Evolutionary conservation across 2,888 invertebrate species (phyloP).

Genomic region (Zygothrica quintamaculata): DNA sequence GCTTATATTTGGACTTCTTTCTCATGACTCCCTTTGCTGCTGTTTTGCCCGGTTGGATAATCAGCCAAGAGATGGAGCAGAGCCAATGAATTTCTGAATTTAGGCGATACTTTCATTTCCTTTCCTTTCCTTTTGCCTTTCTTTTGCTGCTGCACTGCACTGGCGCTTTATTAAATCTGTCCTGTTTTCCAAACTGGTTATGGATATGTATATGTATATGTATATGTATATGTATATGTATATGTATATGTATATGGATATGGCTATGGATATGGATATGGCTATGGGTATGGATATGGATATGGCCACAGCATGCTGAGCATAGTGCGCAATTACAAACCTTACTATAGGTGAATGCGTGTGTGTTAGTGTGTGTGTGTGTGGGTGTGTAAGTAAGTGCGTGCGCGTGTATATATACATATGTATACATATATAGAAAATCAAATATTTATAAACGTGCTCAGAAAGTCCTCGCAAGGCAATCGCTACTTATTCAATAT

Average conservation of each 20-base stretch:
- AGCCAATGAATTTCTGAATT: conserved; percentile 75
- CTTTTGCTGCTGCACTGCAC: too few relatives aligned
- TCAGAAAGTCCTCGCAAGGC: conserved; percentile 54
- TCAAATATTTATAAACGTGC: conserved; percentile 76
- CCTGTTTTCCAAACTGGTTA: conserved; percentile 17
- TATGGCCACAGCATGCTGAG: conserved; percentile 13
- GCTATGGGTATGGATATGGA: conserved; percentile 14
- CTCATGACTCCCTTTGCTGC: conserved; percentile 1
- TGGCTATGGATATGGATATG: conserved; percentile 12
- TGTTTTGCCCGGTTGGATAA: conserved; percentile 40
- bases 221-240: conserved; percentile 10
- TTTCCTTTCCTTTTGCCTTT: too few relatives aligned
- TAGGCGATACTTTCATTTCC: conserved; percentile 63
- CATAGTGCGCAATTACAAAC: conserved; percentile 65
- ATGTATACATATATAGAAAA: conserved; percentile 31
- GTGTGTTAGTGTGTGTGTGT: conserved; percentile 6
- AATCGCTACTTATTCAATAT: conserved; percentile 78
- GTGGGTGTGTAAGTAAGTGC: conserved; percentile 10
- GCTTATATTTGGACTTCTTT: conserved; percentile 3
- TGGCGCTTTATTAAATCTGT: conserved; percentile 63
- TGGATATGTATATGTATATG: conserved; percentile 25
- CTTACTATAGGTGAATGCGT: conserved; percentile 11
- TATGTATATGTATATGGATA: conserved; percentile 24
- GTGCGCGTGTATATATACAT: too few relatives aligned
- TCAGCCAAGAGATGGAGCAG: conserved; percentile 32